phyloP scores from a whole-genome alignment of 2,113 vertebrate species.

The Tenebrosternarchus preto region DNA sequence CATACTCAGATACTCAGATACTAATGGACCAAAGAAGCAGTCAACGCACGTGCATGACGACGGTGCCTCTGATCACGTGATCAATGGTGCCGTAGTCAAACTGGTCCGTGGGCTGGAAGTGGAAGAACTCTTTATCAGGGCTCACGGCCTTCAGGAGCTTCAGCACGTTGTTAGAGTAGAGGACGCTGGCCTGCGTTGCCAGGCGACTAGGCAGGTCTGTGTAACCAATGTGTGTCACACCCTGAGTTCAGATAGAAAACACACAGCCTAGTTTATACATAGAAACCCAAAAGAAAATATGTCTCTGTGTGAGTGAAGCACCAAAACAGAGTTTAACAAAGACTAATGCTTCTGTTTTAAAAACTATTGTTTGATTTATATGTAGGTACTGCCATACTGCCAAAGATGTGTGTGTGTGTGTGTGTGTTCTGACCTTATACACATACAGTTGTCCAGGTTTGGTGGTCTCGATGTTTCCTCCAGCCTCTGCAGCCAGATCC shows the following conservation, averaged over 20 bases:
- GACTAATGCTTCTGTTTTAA: too few species aligned
- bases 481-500: slow-evolving; percentile 73
- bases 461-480: slow-evolving; percentile 76
- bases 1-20: too few species aligned
- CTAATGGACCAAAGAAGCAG: too few species aligned
- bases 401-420: not conserved
- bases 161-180: slow-evolving; percentile 85
- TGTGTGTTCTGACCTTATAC: slow-evolving; percentile 62
- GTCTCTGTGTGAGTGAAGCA: too few species aligned
- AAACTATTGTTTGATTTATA: too few species aligned
- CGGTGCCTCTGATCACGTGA: slow-evolving; percentile 76
- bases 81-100: slow-evolving; percentile 79
- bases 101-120: slow-evolving; percentile 77
- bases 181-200: slow-evolving; percentile 83
- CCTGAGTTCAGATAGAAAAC: slow-evolving; percentile 67
- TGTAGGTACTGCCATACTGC: too few species aligned
- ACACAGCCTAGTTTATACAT: too few species aligned
- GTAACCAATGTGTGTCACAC: slow-evolving; percentile 82
- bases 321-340: too few species aligned
- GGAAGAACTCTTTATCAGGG: slow-evolving; percentile 82
- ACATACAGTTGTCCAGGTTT: slow-evolving; percentile 62
- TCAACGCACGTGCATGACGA: slow-evolving; percentile 75
- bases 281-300: too few species aligned
- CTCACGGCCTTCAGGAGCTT: slow-evolving; percentile 86
- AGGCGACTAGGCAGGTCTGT: slow-evolving; percentile 82